Evolutionary conservation across 2,888 invertebrate genomes (phyloP).

Genomic region (Ditula angustiorana): DNA sequence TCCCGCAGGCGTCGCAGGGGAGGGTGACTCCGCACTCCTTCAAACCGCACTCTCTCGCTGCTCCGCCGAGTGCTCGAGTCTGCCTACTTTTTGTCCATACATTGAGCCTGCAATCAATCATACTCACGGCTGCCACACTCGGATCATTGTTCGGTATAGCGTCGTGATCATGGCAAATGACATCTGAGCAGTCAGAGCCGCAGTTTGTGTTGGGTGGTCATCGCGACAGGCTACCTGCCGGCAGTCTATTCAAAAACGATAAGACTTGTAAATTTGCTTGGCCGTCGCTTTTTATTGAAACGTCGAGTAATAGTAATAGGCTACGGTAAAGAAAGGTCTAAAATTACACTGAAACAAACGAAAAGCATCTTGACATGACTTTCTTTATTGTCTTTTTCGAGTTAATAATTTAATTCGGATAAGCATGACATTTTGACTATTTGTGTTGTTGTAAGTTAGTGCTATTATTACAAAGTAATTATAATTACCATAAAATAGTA

Average conservation of each 20-base stretch:
- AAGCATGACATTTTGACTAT: constrained; percentile 48
- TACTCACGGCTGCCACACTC: too few species aligned
- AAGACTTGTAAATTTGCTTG: constrained; percentile 8
- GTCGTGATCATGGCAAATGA: background rate
- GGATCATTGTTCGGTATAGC: background rate
- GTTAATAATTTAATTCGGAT: constrained; percentile 43
- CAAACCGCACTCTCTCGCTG: too few species aligned
- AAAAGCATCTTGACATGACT: constrained; percentile 18
- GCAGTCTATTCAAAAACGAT: constrained; percentile 8
- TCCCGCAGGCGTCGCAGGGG: too few species aligned
- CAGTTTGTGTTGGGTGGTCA: constrained; percentile 7
- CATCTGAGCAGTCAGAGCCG: background rate
- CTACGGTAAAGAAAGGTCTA: constrained; percentile 51
- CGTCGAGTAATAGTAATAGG: background rate
- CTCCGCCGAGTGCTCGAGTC: too few species aligned
- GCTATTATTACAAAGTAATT: constrained; percentile 68
- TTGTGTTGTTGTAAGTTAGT: constrained; percentile 63
- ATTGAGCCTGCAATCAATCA: too few species aligned
- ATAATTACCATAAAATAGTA: constrained; percentile 58
- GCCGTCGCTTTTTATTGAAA: constrained; percentile 15
- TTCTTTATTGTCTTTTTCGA: constrained; percentile 58
- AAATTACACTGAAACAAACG: constrained; percentile 7
- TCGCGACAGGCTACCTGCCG: constrained; percentile 4
- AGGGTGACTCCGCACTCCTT: too few species aligned
- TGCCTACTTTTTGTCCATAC: too few species aligned